A percentile compares a stretch with the other conserved stretches of the same genome.
These are phyloP conservation scores for Apodemus speciosus DNA, from an alignment of 2,113 vertebrate genomes.

Conservation along the genomic window DNA sequence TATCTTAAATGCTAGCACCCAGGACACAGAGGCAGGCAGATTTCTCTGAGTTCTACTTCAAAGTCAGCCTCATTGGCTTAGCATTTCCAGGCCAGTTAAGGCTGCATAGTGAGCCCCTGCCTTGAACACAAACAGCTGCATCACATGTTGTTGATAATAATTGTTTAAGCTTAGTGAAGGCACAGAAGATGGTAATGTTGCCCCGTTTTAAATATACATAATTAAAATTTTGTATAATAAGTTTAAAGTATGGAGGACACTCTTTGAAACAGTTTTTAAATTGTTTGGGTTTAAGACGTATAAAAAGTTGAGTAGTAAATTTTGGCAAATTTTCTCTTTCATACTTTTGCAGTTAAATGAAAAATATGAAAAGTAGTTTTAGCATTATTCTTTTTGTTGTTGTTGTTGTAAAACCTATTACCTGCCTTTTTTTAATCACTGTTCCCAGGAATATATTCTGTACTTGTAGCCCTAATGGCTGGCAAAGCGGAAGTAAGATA, in stretches of 20 bases:
- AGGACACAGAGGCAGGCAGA: not conserved
- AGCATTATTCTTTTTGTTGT: slow-evolving; percentile 48
- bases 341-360: slow-evolving; percentile 49
- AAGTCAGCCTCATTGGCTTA: not conserved
- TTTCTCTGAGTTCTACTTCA: not conserved
- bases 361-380: slow-evolving; percentile 42
- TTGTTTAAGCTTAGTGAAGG: not conserved
- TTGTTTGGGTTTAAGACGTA: slow-evolving; percentile 42
- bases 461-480: slow-evolving; percentile 98
- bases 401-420: slow-evolving; percentile 30
- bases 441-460: slow-evolving; percentile 91
- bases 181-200: slow-evolving; percentile 13
- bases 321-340: slow-evolving; percentile 53
- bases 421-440: slow-evolving; percentile 35
- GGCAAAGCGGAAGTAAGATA: slow-evolving; percentile 98
- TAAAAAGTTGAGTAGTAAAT: slow-evolving; percentile 42
- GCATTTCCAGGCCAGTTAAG: not conserved
- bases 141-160: slow-evolving; percentile 41
- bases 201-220: not conserved
- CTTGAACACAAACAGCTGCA: not conserved
- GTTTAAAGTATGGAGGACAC: slow-evolving; percentile 30
- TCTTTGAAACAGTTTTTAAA: slow-evolving; percentile 40
- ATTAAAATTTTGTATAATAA: slow-evolving; percentile 38
- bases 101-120: not conserved
- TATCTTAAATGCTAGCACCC: not conserved